phyloP scores from a whole-genome alignment of 2,113 vertebrate genomes.

The Phrynosoma platyrhinos region DNA sequence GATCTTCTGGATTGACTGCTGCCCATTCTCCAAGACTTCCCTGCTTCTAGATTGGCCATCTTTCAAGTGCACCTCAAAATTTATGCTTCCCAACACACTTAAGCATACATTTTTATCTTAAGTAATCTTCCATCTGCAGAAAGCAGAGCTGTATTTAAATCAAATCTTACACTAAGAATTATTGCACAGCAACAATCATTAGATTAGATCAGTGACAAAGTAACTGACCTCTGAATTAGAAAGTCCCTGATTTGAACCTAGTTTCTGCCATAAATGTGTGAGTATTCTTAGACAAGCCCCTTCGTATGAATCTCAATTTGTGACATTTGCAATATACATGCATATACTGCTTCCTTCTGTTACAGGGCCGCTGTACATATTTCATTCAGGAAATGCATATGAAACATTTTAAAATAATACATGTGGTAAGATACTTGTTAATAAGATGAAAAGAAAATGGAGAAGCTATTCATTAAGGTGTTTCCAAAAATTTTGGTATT shows the following conservation, averaged over 20 bases:
- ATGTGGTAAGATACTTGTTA: not conserved
- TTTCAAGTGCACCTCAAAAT: not conserved
- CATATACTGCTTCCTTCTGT: not conserved
- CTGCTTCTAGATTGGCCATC: not conserved
- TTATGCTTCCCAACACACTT: not conserved
- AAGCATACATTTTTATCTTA: not conserved
- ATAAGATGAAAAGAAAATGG: not conserved
- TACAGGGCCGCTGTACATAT: not conserved
- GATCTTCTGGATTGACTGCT: no score
- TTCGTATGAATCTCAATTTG: not conserved
- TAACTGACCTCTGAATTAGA: not conserved
- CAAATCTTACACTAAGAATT: not conserved
- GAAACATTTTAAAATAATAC: not conserved
- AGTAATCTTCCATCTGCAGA: not conserved
- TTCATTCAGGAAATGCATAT: not conserved
- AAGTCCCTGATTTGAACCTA: not conserved
- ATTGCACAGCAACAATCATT: not conserved
- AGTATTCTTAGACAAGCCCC: no score
- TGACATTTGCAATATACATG: not conserved
- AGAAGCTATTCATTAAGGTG: not conserved
- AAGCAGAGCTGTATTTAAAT: not conserved
- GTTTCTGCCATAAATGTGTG: not conserved
- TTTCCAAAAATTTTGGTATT: not conserved
- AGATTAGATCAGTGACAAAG: not conserved
- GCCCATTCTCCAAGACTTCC: not conserved